phyloP scores from a whole-genome alignment of 2,797 vertebrate species.

The Uromys caudimaculatus region DNA sequence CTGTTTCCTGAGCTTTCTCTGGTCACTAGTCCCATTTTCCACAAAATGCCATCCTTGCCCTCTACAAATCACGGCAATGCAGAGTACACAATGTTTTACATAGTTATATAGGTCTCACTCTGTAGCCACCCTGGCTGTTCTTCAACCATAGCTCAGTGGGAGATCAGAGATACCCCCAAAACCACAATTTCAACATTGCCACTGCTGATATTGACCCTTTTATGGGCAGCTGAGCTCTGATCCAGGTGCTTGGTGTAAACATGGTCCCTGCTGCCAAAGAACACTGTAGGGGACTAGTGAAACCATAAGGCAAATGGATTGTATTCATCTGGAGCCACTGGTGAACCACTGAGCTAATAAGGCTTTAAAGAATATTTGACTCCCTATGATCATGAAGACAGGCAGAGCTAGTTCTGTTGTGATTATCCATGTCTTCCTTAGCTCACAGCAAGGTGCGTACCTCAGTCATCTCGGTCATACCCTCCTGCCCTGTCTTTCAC shows the following conservation, averaged over 20 bases:
- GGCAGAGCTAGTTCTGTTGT: background rate
- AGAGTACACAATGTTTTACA: background rate
- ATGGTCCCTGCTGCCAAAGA: background rate
- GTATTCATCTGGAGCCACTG: background rate
- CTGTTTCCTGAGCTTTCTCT: background rate
- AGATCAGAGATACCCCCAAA: background rate
- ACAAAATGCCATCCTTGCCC: background rate
- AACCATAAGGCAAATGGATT: background rate
- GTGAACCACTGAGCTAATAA: background rate
- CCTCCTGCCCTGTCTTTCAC: background rate
- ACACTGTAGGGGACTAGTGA: background rate
- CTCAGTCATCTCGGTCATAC: background rate
- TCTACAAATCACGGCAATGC: background rate
- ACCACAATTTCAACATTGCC: background rate
- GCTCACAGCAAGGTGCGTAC: background rate
- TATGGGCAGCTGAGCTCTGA: background rate
- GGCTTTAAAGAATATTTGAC: background rate
- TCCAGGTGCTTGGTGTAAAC: background rate
- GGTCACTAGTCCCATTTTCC: constrained; percentile 7
- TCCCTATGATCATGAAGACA: background rate
- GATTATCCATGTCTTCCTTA: background rate
- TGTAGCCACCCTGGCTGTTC: too few relatives aligned
- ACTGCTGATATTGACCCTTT: background rate
- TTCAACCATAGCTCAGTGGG: background rate
- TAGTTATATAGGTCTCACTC: background rate